phyloP scores from a whole-genome alignment of 2,888 invertebrate genomes.

The Embidobia sp. region DNA sequence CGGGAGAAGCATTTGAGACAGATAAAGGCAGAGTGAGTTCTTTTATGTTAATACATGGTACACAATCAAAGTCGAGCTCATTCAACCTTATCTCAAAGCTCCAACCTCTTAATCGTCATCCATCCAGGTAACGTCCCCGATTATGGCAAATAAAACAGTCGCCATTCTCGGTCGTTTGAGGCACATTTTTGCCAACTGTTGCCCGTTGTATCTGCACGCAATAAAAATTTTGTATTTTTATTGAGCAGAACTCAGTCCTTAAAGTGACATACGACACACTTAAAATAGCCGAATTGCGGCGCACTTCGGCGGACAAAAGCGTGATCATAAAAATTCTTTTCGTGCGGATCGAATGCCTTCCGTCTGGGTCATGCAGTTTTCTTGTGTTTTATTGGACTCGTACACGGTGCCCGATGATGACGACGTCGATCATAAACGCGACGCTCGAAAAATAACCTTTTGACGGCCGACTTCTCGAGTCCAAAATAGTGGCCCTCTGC shows the following conservation, averaged over 20 bases:
- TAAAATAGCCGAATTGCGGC: slow-evolving; percentile 50
- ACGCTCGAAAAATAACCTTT: slow-evolving; percentile 34
- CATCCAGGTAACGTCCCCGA: slow-evolving; percentile 40
- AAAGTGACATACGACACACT: slow-evolving; percentile 56
- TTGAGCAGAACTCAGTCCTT: slow-evolving; percentile 30
- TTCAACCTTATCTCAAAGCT: slow-evolving; percentile 34
- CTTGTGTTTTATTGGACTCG: slow-evolving; percentile 60
- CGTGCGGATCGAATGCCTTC: slow-evolving; percentile 32
- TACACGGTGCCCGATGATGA: slow-evolving; percentile 36
- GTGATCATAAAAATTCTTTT: slow-evolving; percentile 46
- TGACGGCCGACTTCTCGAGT: slow-evolving; percentile 12
- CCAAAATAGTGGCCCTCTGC: slow-evolving; percentile 4
- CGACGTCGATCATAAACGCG: slow-evolving; percentile 65
- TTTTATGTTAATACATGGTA: slow-evolving; percentile 45
- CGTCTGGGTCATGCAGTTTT: slow-evolving; percentile 32
- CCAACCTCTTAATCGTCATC: slow-evolving; percentile 44
- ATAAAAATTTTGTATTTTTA: slow-evolving; percentile 50
- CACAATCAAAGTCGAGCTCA: slow-evolving; percentile 36
- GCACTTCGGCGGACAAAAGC: slow-evolving; percentile 47
- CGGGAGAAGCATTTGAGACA: slow-evolving; percentile 7
- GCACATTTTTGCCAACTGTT: slow-evolving; percentile 51
- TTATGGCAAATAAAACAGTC: slow-evolving; percentile 47
- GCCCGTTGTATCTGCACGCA: slow-evolving; percentile 5
- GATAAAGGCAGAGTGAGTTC: slow-evolving; percentile 22
- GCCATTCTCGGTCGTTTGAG: slow-evolving; percentile 21